Evolutionary conservation across 2,888 invertebrate genomes (phyloP), one percentile per base, ranked within the genome.

Genomic region (Heteromurus nitidus): DNA sequence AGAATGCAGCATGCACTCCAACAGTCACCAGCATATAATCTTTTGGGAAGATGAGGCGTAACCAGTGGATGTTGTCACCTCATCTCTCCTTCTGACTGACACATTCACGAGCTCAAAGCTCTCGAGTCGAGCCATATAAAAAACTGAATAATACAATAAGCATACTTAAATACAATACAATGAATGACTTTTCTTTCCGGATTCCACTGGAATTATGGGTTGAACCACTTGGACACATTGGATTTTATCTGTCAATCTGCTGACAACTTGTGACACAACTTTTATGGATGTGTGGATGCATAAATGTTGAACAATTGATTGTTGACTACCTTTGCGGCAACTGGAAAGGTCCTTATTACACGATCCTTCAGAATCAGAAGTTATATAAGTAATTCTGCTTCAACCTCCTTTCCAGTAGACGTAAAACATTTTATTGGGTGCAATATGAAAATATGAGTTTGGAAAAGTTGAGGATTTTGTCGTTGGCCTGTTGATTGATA

Each of bases 1-100:
- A 60, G 60, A 28, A 60, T 30, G n/a, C n/a, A 18, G 2, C 18
- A 60, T 55, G 3, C 7, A 60, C 42, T 18, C 50, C 7, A 44
- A 55, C n/a, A 58, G 28, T n/a, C 28, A 30, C n/a, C 11, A 18
- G 42, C 24, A 24, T 55, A 42, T 75, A 72, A 60, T 72, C 64
- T 50, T 47, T 50, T 36, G 74, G 72, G 67, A 67, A 75, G 58
- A 67, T 75, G 47, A 75, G 75, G 67, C 67, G 67, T 67, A 67
- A 30, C 65, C 65, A 36, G 47, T 31, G 31, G 26, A 36, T 65
- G 65, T 75, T 67, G 50, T 67, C 75, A 74, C 65, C 74, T 18
- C 60, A 13, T n/a, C 28, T 30, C 55, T 75, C 22, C 18, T 20
- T 3, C 1, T 65, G 64, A 74, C 58, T 75, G 75, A 75, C 75